Evolutionary conservation across 2,888 invertebrate genomes (phyloP), one percentile per base, ranked within the genome.

Genomic region (Drosophila diplacantha): DNA sequence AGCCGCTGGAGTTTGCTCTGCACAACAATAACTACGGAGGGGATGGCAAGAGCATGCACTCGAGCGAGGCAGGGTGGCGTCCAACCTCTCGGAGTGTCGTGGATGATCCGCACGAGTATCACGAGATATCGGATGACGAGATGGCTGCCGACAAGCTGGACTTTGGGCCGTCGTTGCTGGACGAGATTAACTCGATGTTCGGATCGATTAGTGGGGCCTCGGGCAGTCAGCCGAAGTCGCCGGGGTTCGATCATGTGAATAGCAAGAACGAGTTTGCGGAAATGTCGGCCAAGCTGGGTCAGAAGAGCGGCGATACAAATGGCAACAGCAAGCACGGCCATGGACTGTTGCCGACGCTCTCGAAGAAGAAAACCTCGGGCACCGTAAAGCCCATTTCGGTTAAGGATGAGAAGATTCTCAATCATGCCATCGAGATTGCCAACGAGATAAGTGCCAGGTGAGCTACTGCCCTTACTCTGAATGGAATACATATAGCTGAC

Each of bases 401-500:
- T 0, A 94, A 96, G 65, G 98, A 98, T 85, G 93, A 96, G 87
- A 95, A 93, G 87, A 95, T 96, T 9, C 90, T 98, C 64, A 96
- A 98, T 81, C 95, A 95, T 20, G 98, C 97, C 0, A 96, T 97
- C 67, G 96, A 96, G 53, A 91, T 97, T 89, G 97, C 97, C 20
- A 96, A 96, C 87, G 96, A 97, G 89, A 91, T 97, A 64, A 96
- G 96, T 43, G 92, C 93, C 47, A 91, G 92, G 90, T 93, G n/a
- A 60, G 70, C 3, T 8, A 26, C 0, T 26, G 9, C 26, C 8
- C 3, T 9, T 26, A 26, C 26, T 26, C 9, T 3, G 8, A 26
- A 26, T 11, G 11, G 3, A 29, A 29, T 11, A 29, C 29, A 11
- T 14, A 3, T 6, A 16, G 6, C 2, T 44, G 3, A 44, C 2